Conservation (phyloP, 2,113 vertebrate genomes). For the Conger conger region DNA sequence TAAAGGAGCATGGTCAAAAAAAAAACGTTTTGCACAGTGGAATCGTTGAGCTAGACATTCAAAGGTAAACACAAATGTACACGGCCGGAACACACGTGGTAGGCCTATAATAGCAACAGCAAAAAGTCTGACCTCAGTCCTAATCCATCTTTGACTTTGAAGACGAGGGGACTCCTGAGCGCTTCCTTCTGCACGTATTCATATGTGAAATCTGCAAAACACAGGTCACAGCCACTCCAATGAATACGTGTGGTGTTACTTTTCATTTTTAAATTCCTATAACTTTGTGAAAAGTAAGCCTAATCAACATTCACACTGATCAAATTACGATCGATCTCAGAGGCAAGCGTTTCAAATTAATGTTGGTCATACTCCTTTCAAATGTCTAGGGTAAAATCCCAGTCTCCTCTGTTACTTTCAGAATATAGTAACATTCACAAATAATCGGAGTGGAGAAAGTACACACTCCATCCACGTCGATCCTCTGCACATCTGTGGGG, state of each 20-base stretch:
- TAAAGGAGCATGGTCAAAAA: conserved; percentile 15
- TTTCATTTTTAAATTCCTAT: not conserved
- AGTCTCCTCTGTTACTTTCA: not conserved
- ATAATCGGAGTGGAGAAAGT: not conserved
- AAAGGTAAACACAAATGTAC: not conserved
- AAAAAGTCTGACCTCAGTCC: conserved; percentile 87
- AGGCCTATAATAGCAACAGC: not conserved
- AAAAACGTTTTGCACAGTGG: not conserved
- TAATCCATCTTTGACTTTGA: conserved; percentile 88
- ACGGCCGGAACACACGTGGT: not conserved
- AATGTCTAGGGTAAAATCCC: no score
- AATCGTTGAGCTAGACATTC: not conserved
- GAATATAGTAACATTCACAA: not conserved
- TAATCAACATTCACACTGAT: not conserved
- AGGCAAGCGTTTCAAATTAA: not conserved
- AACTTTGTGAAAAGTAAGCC: no score
- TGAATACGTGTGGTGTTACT: not conserved
- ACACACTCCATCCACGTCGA: not conserved
- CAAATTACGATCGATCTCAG: not conserved
- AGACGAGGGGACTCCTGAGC: conserved; percentile 86
- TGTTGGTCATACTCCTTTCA: no score
- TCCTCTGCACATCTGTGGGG: not conserved
- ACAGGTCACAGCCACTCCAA: conserved; percentile 14
- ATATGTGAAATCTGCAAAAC: conserved; percentile 89
- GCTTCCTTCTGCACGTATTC: conserved; percentile 95